phyloP scores from a whole-genome alignment of 2,888 invertebrate species.

The Melanostoma mellinum region DNA sequence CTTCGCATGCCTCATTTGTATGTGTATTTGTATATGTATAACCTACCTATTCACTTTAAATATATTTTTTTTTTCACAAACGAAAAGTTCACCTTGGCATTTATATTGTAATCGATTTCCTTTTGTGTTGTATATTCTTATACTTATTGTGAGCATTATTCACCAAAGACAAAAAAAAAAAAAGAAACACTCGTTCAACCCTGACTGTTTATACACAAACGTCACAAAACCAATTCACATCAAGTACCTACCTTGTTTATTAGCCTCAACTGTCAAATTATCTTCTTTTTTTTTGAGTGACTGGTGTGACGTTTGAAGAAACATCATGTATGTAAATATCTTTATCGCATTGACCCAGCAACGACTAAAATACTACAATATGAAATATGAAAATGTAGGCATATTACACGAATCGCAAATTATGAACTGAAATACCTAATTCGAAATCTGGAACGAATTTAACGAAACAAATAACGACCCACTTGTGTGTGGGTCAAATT shows the following conservation, averaged over 20 bases:
- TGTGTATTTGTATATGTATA: too few relatives aligned
- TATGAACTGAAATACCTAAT: slow-evolving; percentile 50
- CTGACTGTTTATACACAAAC: not conserved
- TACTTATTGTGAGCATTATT: slow-evolving; percentile 15
- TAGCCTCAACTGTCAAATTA: not conserved
- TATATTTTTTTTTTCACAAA: slow-evolving; percentile 19
- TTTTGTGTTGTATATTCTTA: slow-evolving; percentile 16
- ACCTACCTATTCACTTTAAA: too few relatives aligned
- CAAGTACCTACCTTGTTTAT: too few relatives aligned
- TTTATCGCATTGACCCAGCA: slow-evolving; percentile 62
- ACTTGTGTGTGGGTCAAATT: too few relatives aligned
- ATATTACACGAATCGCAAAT: slow-evolving; percentile 15
- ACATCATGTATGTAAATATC: slow-evolving; percentile 28
- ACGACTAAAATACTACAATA: slow-evolving; percentile 20
- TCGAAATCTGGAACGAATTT: not conserved
- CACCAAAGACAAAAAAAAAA: not conserved
- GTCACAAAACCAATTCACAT: not conserved
- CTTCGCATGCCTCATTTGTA: too few relatives aligned
- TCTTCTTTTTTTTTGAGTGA: slow-evolving; percentile 14
- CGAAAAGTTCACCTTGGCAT: slow-evolving; percentile 51
- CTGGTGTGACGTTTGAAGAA: slow-evolving; percentile 19
- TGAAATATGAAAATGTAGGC: not conserved
- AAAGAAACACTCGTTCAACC: slow-evolving; percentile 2
- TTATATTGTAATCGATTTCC: slow-evolving; percentile 38
- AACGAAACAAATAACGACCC: too few relatives aligned